Conservation (phyloP, 1,140 invertebrate species). For the Dermatophagoides farinae region DNA sequence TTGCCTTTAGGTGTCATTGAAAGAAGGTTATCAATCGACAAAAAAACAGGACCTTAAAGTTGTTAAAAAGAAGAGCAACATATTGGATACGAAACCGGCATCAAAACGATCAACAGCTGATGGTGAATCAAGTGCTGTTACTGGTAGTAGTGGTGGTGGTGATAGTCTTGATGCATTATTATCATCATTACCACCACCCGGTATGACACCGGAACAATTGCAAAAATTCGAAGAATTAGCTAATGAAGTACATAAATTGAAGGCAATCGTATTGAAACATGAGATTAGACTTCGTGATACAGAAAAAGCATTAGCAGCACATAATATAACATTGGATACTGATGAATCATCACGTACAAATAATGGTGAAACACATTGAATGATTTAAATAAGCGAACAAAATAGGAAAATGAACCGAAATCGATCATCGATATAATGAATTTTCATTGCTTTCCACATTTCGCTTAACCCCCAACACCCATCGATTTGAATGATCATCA, state of each 20-base stretch:
- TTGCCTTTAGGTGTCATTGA: constrained; percentile 26
- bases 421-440: too few relatives aligned
- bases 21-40: constrained; percentile 31
- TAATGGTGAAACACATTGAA: neutral
- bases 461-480: too few relatives aligned
- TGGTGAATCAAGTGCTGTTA: constrained; percentile 15
- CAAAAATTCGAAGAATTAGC: constrained; percentile 47
- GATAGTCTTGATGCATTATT: neutral
- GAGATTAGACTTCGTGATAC: constrained; percentile 61
- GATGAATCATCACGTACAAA: neutral
- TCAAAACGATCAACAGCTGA: neutral
- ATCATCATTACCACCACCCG: constrained; percentile 1
- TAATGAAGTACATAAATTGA: constrained; percentile 68
- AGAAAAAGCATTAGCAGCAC: constrained; percentile 29
- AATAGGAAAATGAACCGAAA: too few relatives aligned
- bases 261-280: constrained; percentile 79
- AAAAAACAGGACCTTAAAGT: constrained; percentile 37
- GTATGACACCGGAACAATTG: constrained; percentile 10
- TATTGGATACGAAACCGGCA: constrained; percentile 35
- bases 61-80: constrained; percentile 34
- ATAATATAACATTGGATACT: constrained; percentile 19
- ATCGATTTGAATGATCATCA: too few relatives aligned
- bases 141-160: constrained; percentile 12
- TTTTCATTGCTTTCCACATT: too few relatives aligned
- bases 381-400: too few relatives aligned